Percentiles rank a stretch among this genome's conserved stretches.
These are phyloP conservation scores for Micrastur ruficollis DNA, from an alignment of 2,797 vertebrate species.

Conservation along the genomic window DNA sequence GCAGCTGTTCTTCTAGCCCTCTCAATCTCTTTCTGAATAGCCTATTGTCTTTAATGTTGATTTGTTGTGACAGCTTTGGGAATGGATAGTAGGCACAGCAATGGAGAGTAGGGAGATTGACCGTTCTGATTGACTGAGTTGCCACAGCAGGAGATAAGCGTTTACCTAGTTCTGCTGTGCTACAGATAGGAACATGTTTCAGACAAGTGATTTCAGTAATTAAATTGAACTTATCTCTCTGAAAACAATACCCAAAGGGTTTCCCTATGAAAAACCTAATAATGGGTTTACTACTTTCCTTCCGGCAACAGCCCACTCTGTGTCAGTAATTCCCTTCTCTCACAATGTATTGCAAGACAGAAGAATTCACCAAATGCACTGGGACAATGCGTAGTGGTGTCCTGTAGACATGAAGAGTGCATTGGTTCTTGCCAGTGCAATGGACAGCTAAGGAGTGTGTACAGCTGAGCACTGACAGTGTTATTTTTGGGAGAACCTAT, in stretches of 20 bases:
- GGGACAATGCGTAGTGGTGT: not conserved
- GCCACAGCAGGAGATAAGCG: not conserved
- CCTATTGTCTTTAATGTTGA: not conserved
- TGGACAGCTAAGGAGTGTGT: rapidly evolving
- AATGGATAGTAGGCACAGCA: not conserved
- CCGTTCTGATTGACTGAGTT: not conserved
- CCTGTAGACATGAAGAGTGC: not conserved
- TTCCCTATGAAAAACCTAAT: not conserved
- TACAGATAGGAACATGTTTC: not conserved
- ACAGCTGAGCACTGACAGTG: not conserved
- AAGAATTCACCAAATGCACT: not conserved
- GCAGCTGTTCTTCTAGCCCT: not conserved
- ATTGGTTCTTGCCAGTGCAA: not conserved
- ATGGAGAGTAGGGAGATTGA: not conserved
- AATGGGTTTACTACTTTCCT: not conserved
- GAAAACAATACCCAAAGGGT: not conserved
- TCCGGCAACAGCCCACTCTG: not conserved
- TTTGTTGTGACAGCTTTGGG: not conserved
- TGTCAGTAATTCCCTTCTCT: not conserved
- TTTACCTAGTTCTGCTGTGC: not conserved
- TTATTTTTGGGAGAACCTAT: not conserved
- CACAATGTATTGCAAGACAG: not conserved
- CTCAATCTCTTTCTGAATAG: not conserved
- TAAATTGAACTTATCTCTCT: not conserved
- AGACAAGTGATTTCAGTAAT: not conserved